Conservation (phyloP, 2,888 invertebrate species). For the Lysandra coridon region DNA sequence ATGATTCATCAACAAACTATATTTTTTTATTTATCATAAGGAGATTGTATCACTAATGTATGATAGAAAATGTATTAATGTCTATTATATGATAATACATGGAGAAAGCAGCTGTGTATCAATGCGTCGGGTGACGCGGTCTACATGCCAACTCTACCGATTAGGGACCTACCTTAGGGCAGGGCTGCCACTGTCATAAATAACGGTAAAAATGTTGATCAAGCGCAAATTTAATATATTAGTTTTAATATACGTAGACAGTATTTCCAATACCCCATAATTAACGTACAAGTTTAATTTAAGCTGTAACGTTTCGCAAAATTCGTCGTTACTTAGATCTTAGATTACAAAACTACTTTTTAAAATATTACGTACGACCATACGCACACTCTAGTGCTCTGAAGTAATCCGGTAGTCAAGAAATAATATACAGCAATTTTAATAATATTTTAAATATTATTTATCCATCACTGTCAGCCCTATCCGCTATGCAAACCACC, state of each 20-base stretch:
- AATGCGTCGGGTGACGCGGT: slow-evolving; percentile 34
- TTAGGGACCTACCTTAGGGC: background rate
- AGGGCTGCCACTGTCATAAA: slow-evolving; percentile 32
- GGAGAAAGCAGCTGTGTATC: slow-evolving; percentile 33
- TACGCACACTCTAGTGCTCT: background rate
- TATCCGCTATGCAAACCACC: slow-evolving; percentile 51
- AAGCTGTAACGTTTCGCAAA: too few relatives aligned
- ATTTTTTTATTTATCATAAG: background rate
- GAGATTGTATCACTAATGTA: background rate
- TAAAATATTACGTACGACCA: background rate
- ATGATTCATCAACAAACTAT: background rate
- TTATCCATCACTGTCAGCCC: slow-evolving; percentile 43
- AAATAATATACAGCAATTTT: background rate
- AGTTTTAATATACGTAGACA: background rate
- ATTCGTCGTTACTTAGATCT: too few relatives aligned
- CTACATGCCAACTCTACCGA: slow-evolving; percentile 36
- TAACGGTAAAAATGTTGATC: background rate
- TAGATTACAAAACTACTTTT: background rate
- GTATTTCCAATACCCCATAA: background rate
- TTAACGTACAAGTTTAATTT: background rate
- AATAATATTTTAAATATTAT: background rate
- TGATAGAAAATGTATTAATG: slow-evolving; percentile 17
- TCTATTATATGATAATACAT: slow-evolving; percentile 18
- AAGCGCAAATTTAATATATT: background rate
- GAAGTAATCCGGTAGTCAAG: background rate